phyloP scores from a whole-genome alignment of 1,140 invertebrate species.

The Lamellibrachia luymesi region DNA sequence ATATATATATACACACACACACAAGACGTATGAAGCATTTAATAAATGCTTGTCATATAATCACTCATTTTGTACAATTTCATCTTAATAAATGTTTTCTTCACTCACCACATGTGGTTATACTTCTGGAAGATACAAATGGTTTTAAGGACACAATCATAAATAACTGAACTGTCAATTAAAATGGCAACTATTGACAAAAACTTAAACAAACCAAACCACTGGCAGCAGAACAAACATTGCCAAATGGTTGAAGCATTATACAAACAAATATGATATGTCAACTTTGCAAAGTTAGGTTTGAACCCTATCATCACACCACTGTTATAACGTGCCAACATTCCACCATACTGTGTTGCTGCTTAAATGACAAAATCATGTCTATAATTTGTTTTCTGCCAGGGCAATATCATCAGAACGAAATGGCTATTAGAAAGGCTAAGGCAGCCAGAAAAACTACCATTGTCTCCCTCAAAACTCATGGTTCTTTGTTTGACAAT shows the following conservation, averaged over 20 bases:
- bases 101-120: not conserved
- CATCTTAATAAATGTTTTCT: not conserved
- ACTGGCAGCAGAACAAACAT: not conserved
- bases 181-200: not conserved
- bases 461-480: not conserved
- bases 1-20: no score
- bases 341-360: not conserved
- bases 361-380: not conserved
- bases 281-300: not conserved
- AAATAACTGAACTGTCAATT: not conserved
- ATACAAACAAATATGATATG: not conserved
- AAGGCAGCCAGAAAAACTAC: not conserved
- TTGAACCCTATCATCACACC: not conserved
- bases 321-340: not conserved
- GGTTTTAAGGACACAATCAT: not conserved
- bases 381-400: not conserved
- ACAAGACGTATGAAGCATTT: not conserved
- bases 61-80: not conserved
- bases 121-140: not conserved
- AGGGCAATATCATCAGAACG: not conserved
- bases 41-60: not conserved
- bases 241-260: not conserved
- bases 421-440: not conserved
- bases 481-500: not conserved
- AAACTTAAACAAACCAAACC: not conserved